Percentiles rank a stretch among this genome's conserved stretches.
Conservation (phyloP, 2,113 vertebrate genomes). For the Clinocottus analis region DNA sequence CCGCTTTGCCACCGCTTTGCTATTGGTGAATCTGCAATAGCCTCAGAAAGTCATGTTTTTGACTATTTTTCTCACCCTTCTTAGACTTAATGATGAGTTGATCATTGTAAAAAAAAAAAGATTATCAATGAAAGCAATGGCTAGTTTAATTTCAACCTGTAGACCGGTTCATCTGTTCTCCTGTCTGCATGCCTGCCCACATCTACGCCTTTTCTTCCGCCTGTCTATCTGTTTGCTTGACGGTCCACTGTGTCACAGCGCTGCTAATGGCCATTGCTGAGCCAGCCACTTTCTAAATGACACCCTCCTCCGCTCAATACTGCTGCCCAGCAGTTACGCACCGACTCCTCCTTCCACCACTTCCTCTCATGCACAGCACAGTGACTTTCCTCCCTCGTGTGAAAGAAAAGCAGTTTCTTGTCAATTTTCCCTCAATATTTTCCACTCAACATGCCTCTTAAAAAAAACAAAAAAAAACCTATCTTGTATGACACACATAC, state of each 20-base stretch:
- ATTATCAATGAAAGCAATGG: not conserved
- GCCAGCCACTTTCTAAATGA: constrained; percentile 82
- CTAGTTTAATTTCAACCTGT: not conserved
- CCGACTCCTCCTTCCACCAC: constrained; percentile 38
- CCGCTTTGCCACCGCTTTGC: no score
- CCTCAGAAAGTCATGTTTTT: not conserved
- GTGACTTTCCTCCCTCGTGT: constrained; percentile 17
- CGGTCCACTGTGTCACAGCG: constrained; percentile 77
- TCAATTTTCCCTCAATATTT: constrained; percentile 63
- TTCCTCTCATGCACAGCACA: constrained; percentile 49
- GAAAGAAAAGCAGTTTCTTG: constrained; percentile 52
- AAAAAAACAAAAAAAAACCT: constrained; percentile 62
- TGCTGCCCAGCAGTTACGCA: constrained; percentile 72
- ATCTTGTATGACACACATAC: constrained; percentile 36
- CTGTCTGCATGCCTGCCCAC: constrained; percentile 39
- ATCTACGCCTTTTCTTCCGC: constrained; percentile 32
- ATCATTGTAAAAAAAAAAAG: not conserved
- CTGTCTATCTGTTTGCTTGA: constrained; percentile 67
- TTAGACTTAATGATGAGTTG: not conserved
- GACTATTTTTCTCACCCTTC: not conserved
- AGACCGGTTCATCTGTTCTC: not conserved
- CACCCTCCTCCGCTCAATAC: constrained; percentile 78
- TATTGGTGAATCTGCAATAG: not conserved
- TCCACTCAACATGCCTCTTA: constrained; percentile 48
- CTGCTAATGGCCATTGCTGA: constrained; percentile 82